Percentiles rank a stretch among this genome's conserved stretches.
Evolutionary conservation across 2,113 vertebrate species (phyloP).

Genomic region (Leiothrix lutea): DNA sequence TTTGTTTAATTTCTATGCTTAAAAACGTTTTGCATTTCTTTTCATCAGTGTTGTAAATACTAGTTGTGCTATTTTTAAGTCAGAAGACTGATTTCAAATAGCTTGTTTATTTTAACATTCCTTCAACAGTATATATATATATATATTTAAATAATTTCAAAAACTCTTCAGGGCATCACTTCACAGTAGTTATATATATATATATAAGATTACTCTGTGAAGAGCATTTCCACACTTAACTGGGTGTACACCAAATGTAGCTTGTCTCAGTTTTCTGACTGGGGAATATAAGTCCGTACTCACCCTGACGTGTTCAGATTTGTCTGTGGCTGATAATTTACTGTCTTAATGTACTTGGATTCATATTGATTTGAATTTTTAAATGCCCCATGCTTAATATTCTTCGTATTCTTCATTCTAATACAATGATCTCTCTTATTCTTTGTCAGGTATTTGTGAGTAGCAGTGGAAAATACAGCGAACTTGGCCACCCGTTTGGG

Average conservation of each 20-base stretch:
- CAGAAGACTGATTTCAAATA: background rate
- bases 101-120: background rate
- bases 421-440: constrained; percentile 4
- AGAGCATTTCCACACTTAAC: background rate
- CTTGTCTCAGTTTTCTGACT: background rate
- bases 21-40: background rate
- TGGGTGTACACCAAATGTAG: background rate
- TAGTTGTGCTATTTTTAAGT: background rate
- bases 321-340: background rate
- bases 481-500: constrained; percentile 81
- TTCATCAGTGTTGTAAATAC: background rate
- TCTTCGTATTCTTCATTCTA: background rate
- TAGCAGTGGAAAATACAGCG: constrained; percentile 83
- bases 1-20: background rate
- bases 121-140: too few relatives aligned
- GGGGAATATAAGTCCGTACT: background rate
- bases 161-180: background rate
- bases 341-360: background rate
- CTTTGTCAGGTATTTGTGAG: constrained; percentile 80
- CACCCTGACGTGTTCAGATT: background rate
- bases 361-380: background rate
- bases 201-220: background rate
- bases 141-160: background rate
- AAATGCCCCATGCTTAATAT: background rate
- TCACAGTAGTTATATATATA: background rate